phyloP scores from a whole-genome alignment of 2,797 vertebrate species.

The Threskiornis aethiopicus region DNA sequence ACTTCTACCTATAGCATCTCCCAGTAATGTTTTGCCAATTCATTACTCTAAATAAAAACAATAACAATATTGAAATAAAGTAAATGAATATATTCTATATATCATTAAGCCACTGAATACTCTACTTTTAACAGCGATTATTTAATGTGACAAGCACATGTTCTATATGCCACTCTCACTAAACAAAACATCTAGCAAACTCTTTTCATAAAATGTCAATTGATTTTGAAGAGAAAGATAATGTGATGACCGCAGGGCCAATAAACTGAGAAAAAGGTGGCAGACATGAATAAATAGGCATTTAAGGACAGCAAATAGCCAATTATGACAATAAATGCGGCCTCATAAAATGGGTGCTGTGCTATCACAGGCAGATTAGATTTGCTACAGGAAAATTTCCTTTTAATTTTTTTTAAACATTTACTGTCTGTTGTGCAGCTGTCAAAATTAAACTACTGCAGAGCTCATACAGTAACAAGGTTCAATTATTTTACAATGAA shows the following conservation, averaged over 20 bases:
- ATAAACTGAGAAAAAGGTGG: conserved; percentile 33
- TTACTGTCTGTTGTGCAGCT: neutral
- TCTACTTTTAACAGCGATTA: neutral
- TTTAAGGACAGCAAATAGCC: conserved; percentile 66
- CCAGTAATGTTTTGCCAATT: neutral
- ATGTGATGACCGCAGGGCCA: conserved; percentile 29
- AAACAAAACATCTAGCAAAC: conserved; percentile 43
- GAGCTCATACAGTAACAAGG: neutral
- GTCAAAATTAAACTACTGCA: neutral
- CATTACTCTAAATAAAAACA: neutral
- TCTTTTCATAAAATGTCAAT: conserved; percentile 55
- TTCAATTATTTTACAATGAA: neutral
- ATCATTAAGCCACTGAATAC: neutral
- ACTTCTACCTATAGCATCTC: neutral
- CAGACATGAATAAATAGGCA: conserved; percentile 61
- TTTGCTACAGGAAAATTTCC: neutral
- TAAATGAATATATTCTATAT: neutral
- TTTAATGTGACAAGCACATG: neutral
- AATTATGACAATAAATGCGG: conserved; percentile 53
- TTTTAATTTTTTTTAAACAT: neutral
- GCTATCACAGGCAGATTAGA: neutral
- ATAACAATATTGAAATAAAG: neutral
- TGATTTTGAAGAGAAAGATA: conserved; percentile 62
- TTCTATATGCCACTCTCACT: neutral
- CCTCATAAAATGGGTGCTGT: neutral